Conservation (phyloP, 1,140 invertebrate genomes). For the Lutraria rhynchaena region DNA sequence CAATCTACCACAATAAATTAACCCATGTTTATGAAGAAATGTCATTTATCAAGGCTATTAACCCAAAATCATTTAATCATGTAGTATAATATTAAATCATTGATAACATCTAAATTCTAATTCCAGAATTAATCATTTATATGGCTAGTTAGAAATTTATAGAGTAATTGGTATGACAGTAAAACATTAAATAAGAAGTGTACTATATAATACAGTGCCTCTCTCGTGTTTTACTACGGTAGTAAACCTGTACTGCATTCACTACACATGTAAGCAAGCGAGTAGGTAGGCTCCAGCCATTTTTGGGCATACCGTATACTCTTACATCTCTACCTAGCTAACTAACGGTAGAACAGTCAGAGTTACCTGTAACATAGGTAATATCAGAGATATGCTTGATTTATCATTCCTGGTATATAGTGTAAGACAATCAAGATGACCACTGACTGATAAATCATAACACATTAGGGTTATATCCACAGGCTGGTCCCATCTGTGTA, state of each 20-base stretch:
- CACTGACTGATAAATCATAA: neutral
- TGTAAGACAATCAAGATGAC: conserved; percentile 36
- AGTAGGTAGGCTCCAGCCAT: conserved; percentile 58
- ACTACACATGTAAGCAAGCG: conserved; percentile 37
- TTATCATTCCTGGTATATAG: conserved; percentile 10
- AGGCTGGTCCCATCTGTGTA: no score
- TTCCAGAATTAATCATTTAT: no score
- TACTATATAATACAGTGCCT: conserved; percentile 21
- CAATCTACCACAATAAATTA: no score
- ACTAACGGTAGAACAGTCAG: conserved; percentile 5
- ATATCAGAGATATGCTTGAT: conserved; percentile 11
- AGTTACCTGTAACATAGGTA: conserved; percentile 44
- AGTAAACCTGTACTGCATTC: conserved; percentile 40
- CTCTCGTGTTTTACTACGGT: conserved; percentile 40
- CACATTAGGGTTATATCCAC: no score
- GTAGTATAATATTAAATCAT: no score
- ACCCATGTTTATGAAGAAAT: no score
- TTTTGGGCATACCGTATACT: conserved; percentile 66
- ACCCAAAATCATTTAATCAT: no score
- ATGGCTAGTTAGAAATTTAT: no score
- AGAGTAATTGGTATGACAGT: no score
- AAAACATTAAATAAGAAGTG: no score
- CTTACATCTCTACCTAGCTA: conserved; percentile 55
- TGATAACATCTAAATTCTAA: no score
- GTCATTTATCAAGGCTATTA: no score